Evolutionary conservation across 2,113 vertebrate genomes (phyloP), one percentile per base, ranked within the genome.

Genomic region (Alosa alosa): DNA sequence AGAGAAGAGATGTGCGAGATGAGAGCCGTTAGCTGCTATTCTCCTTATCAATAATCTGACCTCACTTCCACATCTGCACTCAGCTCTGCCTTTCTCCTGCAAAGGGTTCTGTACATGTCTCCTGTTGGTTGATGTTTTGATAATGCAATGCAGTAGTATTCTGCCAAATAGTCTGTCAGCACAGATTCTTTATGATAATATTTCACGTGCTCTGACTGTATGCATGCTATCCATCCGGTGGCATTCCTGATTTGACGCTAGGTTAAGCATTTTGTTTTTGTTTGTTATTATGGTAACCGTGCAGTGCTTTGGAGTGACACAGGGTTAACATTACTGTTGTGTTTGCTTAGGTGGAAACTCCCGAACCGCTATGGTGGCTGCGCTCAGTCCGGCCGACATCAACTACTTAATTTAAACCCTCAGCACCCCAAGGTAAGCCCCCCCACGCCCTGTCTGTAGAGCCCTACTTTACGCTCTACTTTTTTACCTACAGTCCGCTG

Each of bases 321-420:
- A 36, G n/a, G 0, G 64, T 72, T 31, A 31, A 31, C 25, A 36
- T 72, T 36, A 17, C 13, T 78, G 31, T 78, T 86, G 6, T 83
- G 39, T 78, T 7, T 81, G 47, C 25, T 44, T 86, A 95, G 95
- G 95, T 90, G 98, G 98, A 85, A 99, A 99, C 93, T 99, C 98
- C 45, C 96, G 98, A 90, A 99, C 98, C 50, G 98, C 98, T 0
- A 99, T 99, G 98, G 98, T 99, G 31, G 98, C 98, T 90, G 98
- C 98, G 82, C 94, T 99, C 93, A 99, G 98, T 93, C 98, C 98
- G 1, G 98, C 98, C 88, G 98, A 99, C 85, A 99, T 99, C 87
- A 99, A 99, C 95, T 99, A 99, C 0, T n/a, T n/a, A n/a, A n/a
- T n/a, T n/a, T n/a, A 99, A 94, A 99, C 98, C n/a, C 93, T 99